A percentile compares a stretch with the other conserved stretches of the same genome.
Conservation (phyloP, 2,888 invertebrate species). For the Meghimatium bilineatum region DNA sequence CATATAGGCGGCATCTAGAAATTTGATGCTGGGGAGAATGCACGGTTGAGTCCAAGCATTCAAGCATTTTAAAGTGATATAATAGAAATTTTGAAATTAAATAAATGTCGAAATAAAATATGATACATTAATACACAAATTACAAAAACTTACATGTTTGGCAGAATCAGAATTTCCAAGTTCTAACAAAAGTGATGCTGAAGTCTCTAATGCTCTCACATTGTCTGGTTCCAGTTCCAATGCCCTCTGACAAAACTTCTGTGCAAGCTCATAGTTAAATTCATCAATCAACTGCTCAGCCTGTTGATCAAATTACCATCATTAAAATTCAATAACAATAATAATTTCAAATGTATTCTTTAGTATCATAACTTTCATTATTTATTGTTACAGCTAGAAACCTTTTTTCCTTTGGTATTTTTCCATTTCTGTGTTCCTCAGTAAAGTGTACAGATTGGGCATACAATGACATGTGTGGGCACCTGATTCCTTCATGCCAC, state of each 20-base stretch:
- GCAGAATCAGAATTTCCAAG: constrained; percentile 76
- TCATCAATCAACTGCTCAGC: constrained; percentile 76
- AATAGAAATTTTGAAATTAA: too few relatives aligned
- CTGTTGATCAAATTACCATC: constrained; percentile 54
- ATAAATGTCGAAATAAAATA: too few relatives aligned
- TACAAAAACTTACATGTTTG: constrained; percentile 68
- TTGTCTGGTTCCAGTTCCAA: constrained; percentile 76
- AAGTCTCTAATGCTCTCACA: constrained; percentile 75
- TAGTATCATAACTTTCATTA: neutral
- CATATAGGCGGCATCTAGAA: too few relatives aligned
- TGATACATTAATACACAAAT: neutral
- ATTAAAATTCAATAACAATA: neutral
- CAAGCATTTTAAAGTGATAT: too few relatives aligned
- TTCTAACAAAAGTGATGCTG: constrained; percentile 76
- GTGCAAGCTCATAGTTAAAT: constrained; percentile 77
- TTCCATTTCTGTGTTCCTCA: too few relatives aligned
- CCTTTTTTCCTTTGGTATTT: too few relatives aligned
- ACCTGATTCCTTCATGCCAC: too few relatives aligned
- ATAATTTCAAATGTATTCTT: neutral
- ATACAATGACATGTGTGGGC: too few relatives aligned
- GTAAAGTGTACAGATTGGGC: too few relatives aligned
- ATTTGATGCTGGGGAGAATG: too few relatives aligned
- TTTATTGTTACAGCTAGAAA: too few relatives aligned
- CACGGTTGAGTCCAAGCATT: too few relatives aligned
- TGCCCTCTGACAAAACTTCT: constrained; percentile 76